Percentiles rank a stretch among this genome's conserved stretches.
Evolutionary conservation across 2,888 invertebrate genomes (phyloP).

Genomic region (Sepioteuthis lessoniana): DNA sequence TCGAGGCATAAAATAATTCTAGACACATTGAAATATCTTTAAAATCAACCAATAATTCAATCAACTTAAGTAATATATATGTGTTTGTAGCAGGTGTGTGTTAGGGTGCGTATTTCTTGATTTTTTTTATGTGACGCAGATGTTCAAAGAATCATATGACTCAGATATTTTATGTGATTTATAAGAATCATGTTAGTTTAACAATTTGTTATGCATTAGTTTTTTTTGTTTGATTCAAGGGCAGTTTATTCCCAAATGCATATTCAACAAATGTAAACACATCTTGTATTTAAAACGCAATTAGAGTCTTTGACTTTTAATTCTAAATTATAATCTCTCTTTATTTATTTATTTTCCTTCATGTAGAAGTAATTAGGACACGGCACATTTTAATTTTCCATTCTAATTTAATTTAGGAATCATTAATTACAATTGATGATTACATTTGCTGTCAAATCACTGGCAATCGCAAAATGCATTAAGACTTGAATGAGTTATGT

Average conservation of each 20-base stretch:
- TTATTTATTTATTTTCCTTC: neutral
- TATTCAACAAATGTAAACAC: neutral
- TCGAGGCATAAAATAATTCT: too few relatives aligned
- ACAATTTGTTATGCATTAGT: too few relatives aligned
- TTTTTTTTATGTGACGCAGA: too few relatives aligned
- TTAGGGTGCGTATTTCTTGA: too few relatives aligned
- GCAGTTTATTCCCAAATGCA: neutral
- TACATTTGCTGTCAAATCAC: neutral
- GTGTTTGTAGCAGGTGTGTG: too few relatives aligned
- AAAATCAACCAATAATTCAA: too few relatives aligned
- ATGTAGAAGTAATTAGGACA: neutral
- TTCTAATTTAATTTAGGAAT: neutral
- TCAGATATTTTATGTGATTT: too few relatives aligned
- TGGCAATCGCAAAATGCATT: neutral
- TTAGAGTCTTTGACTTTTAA: neutral
- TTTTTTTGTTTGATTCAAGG: neutral
- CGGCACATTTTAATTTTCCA: neutral
- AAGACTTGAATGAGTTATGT: neutral
- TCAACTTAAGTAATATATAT: too few relatives aligned
- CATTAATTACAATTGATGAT: constrained; percentile 8
- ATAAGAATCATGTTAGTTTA: too few relatives aligned
- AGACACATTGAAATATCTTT: too few relatives aligned
- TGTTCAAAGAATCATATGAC: too few relatives aligned
- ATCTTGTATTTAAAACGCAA: neutral
- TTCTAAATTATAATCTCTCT: neutral